Percentiles rank a stretch among this genome's conserved stretches.
Conservation (phyloP, 1,140 invertebrate species). For the Vanessa atalanta region DNA sequence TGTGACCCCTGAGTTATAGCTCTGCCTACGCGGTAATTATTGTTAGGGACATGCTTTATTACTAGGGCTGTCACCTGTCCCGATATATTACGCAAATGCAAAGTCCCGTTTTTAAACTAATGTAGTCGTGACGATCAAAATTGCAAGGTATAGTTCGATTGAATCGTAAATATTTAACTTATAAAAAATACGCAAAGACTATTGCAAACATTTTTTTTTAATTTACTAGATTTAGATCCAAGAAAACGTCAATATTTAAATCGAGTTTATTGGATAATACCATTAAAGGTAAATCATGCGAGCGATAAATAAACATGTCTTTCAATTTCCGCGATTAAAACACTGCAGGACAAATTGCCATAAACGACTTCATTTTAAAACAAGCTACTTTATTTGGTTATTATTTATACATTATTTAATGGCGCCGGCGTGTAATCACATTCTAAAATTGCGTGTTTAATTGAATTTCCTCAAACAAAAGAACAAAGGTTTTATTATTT, state of each 20-base stretch:
- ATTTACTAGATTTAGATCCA: too few species aligned
- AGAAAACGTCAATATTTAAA: neutral
- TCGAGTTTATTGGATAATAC: neutral
- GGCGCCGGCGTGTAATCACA: neutral
- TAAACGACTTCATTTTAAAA: neutral
- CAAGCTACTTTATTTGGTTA: neutral
- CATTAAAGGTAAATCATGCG: neutral
- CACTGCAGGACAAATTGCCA: neutral
- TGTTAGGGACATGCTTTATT: conserved; percentile 7
- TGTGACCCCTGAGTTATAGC: conserved; percentile 28
- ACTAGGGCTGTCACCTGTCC: conserved; percentile 13
- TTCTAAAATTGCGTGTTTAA: conserved; percentile 15
- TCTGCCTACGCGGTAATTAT: conserved; percentile 22
- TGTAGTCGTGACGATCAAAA: neutral
- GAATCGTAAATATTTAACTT: too few species aligned
- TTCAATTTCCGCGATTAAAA: conserved; percentile 6
- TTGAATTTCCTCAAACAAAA: conserved; percentile 7
- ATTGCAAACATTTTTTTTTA: too few species aligned
- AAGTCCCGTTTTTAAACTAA: neutral
- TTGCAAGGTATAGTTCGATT: too few species aligned
- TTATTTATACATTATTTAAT: neutral
- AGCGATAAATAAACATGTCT: neutral
- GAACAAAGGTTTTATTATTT: neutral
- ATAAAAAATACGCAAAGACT: too few species aligned
- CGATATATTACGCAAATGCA: neutral